phyloP scores from a whole-genome alignment of 2,113 vertebrate genomes.

The Mus pahari region DNA sequence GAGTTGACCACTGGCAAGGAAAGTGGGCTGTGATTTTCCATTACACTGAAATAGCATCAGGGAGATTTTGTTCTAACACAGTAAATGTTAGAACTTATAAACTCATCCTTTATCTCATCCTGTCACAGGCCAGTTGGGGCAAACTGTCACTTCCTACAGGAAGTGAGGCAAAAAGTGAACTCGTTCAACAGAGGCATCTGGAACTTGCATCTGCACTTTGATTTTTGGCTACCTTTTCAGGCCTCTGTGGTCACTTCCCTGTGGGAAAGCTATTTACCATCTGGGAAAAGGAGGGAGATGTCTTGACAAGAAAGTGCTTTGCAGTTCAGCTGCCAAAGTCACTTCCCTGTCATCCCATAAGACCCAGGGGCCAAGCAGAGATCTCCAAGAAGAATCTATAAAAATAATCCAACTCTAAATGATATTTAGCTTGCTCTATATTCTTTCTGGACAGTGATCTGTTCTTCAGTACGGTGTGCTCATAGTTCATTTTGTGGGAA shows the following conservation, averaged over 20 bases:
- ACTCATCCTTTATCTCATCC: conserved; percentile 56
- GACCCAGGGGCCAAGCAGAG: neutral
- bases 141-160: conserved; percentile 66
- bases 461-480: neutral
- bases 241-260: conserved; percentile 44
- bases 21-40: conserved; percentile 14
- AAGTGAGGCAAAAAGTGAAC: conserved; percentile 50
- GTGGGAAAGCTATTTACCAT: conserved; percentile 59
- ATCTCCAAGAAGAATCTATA: neutral
- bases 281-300: neutral
- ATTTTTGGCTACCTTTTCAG: conserved; percentile 49
- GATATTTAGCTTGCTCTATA: neutral
- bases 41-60: neutral
- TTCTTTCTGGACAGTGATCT: neutral
- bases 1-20: conserved; percentile 27
- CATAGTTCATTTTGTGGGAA: neutral
- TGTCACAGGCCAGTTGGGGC: conserved; percentile 41
- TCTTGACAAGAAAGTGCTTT: neutral
- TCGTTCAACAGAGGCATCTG: conserved; percentile 55
- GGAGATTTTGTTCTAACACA: conserved; percentile 17
- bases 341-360: neutral
- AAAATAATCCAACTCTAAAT: neutral
- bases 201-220: conserved; percentile 66
- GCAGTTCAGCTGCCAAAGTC: neutral
- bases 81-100: neutral